These are phyloP conservation scores for Elephas maximus DNA, from an alignment of 2,113 vertebrate genomes.

Conservation along the genomic window DNA sequence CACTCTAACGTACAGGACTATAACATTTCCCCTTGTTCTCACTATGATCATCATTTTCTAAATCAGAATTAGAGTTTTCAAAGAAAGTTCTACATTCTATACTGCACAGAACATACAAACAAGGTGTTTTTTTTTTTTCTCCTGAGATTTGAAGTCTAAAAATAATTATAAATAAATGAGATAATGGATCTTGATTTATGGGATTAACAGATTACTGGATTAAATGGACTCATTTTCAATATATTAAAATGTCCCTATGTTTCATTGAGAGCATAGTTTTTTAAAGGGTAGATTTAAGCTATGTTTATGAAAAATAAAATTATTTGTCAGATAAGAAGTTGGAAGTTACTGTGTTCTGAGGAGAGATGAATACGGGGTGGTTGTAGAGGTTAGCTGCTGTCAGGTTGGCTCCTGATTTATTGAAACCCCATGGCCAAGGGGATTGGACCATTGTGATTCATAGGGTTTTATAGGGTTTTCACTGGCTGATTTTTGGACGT, in stretches of 20 bases:
- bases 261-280: neutral
- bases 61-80: neutral
- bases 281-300: neutral
- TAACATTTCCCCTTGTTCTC: neutral
- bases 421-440: too few species aligned
- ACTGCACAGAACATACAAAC: neutral
- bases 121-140: neutral
- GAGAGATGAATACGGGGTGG: neutral
- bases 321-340: neutral
- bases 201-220: neutral
- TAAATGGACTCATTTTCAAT: constrained; percentile 14
- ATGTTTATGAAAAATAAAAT: neutral
- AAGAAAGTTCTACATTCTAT: constrained; percentile 29
- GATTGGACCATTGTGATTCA: neutral
- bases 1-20: neutral
- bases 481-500: neutral
- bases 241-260: neutral
- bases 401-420: neutral
- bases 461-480: neutral
- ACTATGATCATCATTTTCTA: constrained; percentile 14
- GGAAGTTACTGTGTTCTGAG: neutral
- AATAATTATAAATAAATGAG: constrained; percentile 9
- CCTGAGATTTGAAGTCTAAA: neutral
- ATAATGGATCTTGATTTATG: neutral
- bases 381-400: neutral